Evolutionary conservation across 1,140 invertebrate genomes (phyloP).

Genomic region (Lordiphosa clarofinis): DNA sequence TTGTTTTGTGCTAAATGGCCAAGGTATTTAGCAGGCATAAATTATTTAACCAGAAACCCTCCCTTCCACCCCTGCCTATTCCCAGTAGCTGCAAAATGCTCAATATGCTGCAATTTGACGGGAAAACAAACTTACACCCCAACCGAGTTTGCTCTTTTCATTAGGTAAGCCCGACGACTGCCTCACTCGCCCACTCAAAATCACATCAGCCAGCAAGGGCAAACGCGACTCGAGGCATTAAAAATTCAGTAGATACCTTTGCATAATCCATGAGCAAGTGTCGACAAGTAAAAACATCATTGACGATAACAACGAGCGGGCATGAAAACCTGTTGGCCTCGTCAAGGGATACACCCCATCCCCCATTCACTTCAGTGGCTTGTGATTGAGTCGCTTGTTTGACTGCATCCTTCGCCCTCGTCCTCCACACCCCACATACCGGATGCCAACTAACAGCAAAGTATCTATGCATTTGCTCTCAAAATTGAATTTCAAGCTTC

Average conservation of each 20-base stretch:
- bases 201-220: conserved; percentile 39
- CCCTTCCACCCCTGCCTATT: conserved; percentile 5
- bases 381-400: conserved; percentile 71
- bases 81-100: conserved; percentile 44
- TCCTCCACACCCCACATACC: conserved; percentile 8
- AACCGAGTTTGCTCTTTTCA: conserved; percentile 49
- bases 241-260: conserved; percentile 75
- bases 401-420: conserved; percentile 24
- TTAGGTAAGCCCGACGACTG: conserved; percentile 33
- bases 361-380: conserved; percentile 35
- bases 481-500: conserved; percentile 69
- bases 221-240: conserved; percentile 67
- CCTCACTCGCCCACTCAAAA: conserved; percentile 36
- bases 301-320: conserved; percentile 57
- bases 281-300: conserved; percentile 78
- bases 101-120: conserved; percentile 76
- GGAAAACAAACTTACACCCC: conserved; percentile 20
- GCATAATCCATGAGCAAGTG: conserved; percentile 79
- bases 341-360: conserved; percentile 11
- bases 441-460: conserved; percentile 39
- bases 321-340: conserved; percentile 67
- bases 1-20: conserved; percentile 59
- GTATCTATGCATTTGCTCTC: conserved; percentile 21
- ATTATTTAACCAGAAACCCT: conserved; percentile 61
- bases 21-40: conserved; percentile 73